A percentile compares a stretch with the other conserved stretches of the same genome.
Evolutionary conservation across 1,140 invertebrate genomes (phyloP).

Genomic region (Heterodera carotae): DNA sequence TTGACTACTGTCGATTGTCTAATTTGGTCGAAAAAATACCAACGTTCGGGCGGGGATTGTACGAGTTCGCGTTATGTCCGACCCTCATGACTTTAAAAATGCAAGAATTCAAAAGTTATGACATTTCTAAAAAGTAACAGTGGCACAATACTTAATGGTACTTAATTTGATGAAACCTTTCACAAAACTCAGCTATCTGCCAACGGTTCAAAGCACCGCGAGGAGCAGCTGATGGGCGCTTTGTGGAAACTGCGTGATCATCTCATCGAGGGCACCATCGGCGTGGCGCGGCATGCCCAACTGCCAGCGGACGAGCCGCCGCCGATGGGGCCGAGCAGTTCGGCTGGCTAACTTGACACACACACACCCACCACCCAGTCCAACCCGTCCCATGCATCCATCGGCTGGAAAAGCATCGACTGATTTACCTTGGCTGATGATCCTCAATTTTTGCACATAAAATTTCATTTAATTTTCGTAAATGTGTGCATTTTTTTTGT

Average conservation of each 20-base stretch:
- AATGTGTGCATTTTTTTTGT: background rate
- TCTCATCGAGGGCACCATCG: slow-evolving; percentile 22
- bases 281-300: slow-evolving; percentile 3
- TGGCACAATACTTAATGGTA: too few species aligned
- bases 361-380: too few species aligned
- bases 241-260: slow-evolving; percentile 28
- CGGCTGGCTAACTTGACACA: too few species aligned
- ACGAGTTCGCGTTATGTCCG: too few species aligned
- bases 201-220: slow-evolving; percentile 12
- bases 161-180: background rate
- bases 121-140: too few species aligned
- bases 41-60: too few species aligned
- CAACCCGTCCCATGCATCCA: too few species aligned
- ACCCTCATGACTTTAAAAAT: too few species aligned
- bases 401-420: too few species aligned
- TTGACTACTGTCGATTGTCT: too few species aligned
- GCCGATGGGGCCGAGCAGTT: background rate
- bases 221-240: slow-evolving; percentile 15
- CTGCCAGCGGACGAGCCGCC: background rate
- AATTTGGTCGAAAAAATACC: too few species aligned
- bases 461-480: background rate
- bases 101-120: too few species aligned
- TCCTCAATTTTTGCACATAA: background rate
- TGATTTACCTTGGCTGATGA: background rate
- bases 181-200: background rate